phyloP scores from a whole-genome alignment of 2,888 invertebrate genomes.

The Ormia ochracea region DNA sequence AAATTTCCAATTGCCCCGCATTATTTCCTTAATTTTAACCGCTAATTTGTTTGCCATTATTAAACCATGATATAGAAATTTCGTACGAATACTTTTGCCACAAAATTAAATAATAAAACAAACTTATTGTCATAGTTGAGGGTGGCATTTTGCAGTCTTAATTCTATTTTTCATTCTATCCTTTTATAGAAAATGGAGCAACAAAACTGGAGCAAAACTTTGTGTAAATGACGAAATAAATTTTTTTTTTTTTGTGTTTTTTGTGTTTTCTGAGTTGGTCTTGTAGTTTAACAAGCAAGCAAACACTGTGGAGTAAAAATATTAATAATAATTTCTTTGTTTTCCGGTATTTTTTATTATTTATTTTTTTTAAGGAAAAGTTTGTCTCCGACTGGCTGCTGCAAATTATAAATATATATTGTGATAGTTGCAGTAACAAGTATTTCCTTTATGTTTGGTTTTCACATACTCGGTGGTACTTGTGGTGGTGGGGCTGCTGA shows the following conservation, averaged over 20 bases:
- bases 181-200: slow-evolving; percentile 20
- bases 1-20: not conserved
- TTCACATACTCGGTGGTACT: not conserved
- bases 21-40: not conserved
- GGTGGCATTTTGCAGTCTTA: slow-evolving; percentile 4
- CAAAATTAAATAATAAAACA: slow-evolving; percentile 23
- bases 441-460: slow-evolving; percentile 6
- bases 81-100: slow-evolving; percentile 28
- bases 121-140: slow-evolving; percentile 13
- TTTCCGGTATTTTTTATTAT: slow-evolving; percentile 5
- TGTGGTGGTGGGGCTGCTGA: not conserved
- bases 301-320: slow-evolving; percentile 33
- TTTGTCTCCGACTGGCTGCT: slow-evolving; percentile 18
- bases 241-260: not conserved
- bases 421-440: slow-evolving; percentile 16
- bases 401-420: not conserved
- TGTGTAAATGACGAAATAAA: slow-evolving; percentile 55
- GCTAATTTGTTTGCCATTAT: slow-evolving; percentile 25
- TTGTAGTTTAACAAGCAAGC: slow-evolving; percentile 35
- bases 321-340: slow-evolving; percentile 52
- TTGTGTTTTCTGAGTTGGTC: too few relatives aligned
- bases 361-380: not conserved
- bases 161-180: not conserved
- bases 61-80: slow-evolving; percentile 7
- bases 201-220: slow-evolving; percentile 28